Evolutionary conservation across 1,140 invertebrate genomes (phyloP).

Genomic region (Orchestia grillus): DNA sequence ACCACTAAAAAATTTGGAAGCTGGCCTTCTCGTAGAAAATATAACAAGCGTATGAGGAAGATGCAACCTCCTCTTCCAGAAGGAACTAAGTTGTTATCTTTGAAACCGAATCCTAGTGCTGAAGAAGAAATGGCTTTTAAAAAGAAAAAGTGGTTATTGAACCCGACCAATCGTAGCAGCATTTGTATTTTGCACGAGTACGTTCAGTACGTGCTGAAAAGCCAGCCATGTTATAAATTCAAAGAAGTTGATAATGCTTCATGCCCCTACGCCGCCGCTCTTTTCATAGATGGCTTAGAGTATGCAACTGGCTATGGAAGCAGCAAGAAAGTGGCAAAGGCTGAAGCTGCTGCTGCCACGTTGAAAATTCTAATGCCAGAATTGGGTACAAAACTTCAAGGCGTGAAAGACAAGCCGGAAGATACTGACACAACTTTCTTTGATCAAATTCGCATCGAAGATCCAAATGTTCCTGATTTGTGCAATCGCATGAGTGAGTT

Average conservation of each 20-base stretch:
- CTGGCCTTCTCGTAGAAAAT: slow-evolving; percentile 12
- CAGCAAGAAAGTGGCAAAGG: slow-evolving; percentile 95
- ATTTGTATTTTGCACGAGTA: slow-evolving; percentile 98
- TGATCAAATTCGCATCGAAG: slow-evolving; percentile 92
- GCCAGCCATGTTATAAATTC: slow-evolving; percentile 93
- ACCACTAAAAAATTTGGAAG: background rate
- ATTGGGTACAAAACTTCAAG: slow-evolving; percentile 80
- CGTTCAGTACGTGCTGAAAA: slow-evolving; percentile 92
- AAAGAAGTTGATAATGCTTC: slow-evolving; percentile 94
- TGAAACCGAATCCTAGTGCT: slow-evolving; percentile 58
- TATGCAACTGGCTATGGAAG: slow-evolving; percentile 93
- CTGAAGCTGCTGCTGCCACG: slow-evolving; percentile 89
- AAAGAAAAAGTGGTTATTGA: slow-evolving; percentile 90
- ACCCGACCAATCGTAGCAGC: slow-evolving; percentile 92
- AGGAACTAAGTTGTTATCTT: slow-evolving; percentile 65
- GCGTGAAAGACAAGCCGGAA: slow-evolving; percentile 70
- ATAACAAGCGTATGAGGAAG: slow-evolving; percentile 9
- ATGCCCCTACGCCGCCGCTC: slow-evolving; percentile 92
- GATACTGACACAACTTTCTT: slow-evolving; percentile 85
- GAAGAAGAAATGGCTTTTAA: slow-evolving; percentile 41
- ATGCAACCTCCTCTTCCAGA: slow-evolving; percentile 76
- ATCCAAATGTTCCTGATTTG: slow-evolving; percentile 92
- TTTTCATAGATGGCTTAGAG: slow-evolving; percentile 90
- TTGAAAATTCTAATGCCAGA: slow-evolving; percentile 94
- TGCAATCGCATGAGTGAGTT: slow-evolving; percentile 95